These are phyloP conservation scores for Bombyx mandarina DNA, from an alignment of 1,140 invertebrate genomes.

Conservation along the genomic window DNA sequence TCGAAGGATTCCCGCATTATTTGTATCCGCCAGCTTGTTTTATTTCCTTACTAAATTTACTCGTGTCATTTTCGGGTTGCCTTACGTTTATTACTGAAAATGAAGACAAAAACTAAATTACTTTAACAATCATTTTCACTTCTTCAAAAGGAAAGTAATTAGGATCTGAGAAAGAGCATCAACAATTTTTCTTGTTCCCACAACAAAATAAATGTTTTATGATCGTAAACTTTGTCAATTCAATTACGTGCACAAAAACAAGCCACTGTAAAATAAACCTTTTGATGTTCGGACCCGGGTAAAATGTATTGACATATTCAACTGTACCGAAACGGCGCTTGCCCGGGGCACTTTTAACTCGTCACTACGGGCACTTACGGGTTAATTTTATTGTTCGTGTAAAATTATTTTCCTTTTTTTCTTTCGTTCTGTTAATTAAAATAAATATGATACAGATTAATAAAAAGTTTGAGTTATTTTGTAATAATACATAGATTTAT, in stretches of 20 bases:
- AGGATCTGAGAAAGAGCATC: not conserved
- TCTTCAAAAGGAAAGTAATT: not conserved
- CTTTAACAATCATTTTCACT: not conserved
- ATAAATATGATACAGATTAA: too few species aligned
- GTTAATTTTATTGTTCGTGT: constrained; percentile 26
- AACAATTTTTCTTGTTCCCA: constrained; percentile 16
- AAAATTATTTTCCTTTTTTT: constrained; percentile 7
- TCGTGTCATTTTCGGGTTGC: not conserved
- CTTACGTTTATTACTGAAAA: not conserved
- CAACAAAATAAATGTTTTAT: constrained; percentile 27
- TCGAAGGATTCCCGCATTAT: not conserved
- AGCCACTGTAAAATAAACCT: constrained; percentile 34
- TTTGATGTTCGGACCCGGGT: constrained; percentile 28
- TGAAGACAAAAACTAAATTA: not conserved
- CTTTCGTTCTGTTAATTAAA: too few species aligned
- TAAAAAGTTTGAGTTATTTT: too few species aligned
- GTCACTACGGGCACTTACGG: constrained; percentile 18
- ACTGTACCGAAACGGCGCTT: constrained; percentile 1
- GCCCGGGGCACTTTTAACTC: constrained; percentile 17
- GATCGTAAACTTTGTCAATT: constrained; percentile 34
- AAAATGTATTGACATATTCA: constrained; percentile 32
- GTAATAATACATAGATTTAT: too few species aligned
- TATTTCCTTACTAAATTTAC: not conserved
- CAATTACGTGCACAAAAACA: constrained; percentile 33
- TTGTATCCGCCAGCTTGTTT: not conserved